phyloP scores from a whole-genome alignment of 2,888 invertebrate genomes.

The Ornithoptera alexandrae region DNA sequence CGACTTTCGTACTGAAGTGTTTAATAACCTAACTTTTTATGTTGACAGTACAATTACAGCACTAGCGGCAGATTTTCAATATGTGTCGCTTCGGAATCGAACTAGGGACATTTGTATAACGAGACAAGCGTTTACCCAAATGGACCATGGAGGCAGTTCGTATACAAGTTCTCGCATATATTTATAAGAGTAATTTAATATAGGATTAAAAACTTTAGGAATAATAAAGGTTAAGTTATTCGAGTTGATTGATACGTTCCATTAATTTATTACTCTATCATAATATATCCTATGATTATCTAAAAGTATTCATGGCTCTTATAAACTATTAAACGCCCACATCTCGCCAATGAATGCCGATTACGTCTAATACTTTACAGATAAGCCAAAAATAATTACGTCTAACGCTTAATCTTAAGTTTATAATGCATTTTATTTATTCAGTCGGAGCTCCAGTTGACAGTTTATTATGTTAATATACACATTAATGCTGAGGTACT shows the following conservation, averaged over 20 bases:
- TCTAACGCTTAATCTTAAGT: slow-evolving; percentile 12
- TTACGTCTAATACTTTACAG: slow-evolving; percentile 19
- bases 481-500: slow-evolving; percentile 7
- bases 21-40: too few species aligned
- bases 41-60: too few species aligned
- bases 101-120: too few species aligned
- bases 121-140: too few species aligned
- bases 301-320: slow-evolving; percentile 11
- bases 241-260: slow-evolving; percentile 25
- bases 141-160: neutral
- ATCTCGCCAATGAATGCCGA: slow-evolving; percentile 7
- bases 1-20: too few species aligned
- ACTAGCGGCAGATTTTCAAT: too few species aligned
- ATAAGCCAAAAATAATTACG: slow-evolving; percentile 30
- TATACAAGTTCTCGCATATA: neutral
- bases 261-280: slow-evolving; percentile 24
- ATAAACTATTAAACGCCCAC: slow-evolving; percentile 24
- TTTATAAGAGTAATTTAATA: slow-evolving; percentile 10
- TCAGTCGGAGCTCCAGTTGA: slow-evolving; percentile 11
- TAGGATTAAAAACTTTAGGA: slow-evolving; percentile 10
- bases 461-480: slow-evolving; percentile 20
- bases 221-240: slow-evolving; percentile 14
- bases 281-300: slow-evolving; percentile 25
- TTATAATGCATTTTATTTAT: slow-evolving; percentile 18
- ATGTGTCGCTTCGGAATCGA: too few species aligned